Percentiles rank a stretch among this genome's conserved stretches.
phyloP scores from a whole-genome alignment of 1,140 invertebrate genomes.

The Cephus cinctus region DNA sequence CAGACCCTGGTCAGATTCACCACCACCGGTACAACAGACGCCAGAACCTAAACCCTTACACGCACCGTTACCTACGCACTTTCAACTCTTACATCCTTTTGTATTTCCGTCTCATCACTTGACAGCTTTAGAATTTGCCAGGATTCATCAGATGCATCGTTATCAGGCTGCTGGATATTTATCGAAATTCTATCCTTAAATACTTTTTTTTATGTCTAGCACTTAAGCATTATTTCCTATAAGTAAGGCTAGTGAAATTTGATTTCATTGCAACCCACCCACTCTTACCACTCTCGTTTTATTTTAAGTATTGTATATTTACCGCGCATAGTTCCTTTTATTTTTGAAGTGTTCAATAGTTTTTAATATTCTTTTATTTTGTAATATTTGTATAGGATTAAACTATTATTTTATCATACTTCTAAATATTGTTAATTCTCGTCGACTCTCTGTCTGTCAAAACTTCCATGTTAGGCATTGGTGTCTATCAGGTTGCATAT shows the following conservation, averaged over 20 bases:
- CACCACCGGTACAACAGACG: neutral
- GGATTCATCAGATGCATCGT: constrained; percentile 16
- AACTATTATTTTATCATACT: too few species aligned
- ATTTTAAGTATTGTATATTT: too few species aligned
- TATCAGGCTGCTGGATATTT: constrained; percentile 4
- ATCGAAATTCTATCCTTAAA: constrained; percentile 13
- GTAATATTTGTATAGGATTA: neutral
- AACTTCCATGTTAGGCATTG: too few species aligned
- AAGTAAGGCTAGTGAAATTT: constrained; percentile 4
- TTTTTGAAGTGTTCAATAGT: neutral
- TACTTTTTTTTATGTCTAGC: too few species aligned
- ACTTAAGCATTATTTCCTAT: too few species aligned
- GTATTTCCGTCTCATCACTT: constrained; percentile 5
- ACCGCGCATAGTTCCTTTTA: constrained; percentile 1
- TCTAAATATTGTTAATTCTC: too few species aligned
- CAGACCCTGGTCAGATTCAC: constrained; percentile 35
- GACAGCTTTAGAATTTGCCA: constrained; percentile 15
- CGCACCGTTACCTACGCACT: neutral
- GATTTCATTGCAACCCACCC: constrained; percentile 7
- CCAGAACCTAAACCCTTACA: neutral
- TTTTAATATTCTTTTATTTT: neutral
- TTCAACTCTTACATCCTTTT: constrained; percentile 10
- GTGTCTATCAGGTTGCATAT: too few species aligned
- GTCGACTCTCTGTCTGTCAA: too few species aligned
- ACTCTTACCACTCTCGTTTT: too few species aligned